Evolutionary conservation across 1,140 invertebrate species (phyloP).

Genomic region (Archivesica marissinica): DNA sequence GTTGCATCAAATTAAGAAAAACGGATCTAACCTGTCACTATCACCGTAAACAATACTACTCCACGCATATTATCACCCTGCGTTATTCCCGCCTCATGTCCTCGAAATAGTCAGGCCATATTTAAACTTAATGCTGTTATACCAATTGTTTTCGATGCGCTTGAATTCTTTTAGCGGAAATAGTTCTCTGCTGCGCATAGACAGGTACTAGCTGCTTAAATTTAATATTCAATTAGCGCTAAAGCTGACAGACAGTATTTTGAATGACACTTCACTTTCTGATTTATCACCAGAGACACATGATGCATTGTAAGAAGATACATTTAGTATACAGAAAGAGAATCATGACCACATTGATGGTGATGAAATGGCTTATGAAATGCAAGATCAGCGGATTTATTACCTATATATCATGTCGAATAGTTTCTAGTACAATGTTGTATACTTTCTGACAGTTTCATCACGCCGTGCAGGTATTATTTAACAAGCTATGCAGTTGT

Average conservation of each 20-base stretch:
- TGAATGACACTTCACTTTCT: background rate
- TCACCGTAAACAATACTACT: background rate
- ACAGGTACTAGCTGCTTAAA: background rate
- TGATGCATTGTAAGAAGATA: background rate
- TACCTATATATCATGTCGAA: no score
- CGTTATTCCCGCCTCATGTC: background rate
- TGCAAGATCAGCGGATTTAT: background rate
- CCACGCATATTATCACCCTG: background rate
- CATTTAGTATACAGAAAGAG: no score
- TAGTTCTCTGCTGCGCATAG: background rate
- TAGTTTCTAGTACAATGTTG: no score
- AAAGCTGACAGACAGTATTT: background rate
- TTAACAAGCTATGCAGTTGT: no score
- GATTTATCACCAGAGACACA: background rate
- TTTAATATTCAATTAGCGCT: background rate
- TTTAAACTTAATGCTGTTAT: background rate
- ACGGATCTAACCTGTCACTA: background rate
- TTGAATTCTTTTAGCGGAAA: conserved; percentile 2
- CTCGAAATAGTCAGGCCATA: background rate
- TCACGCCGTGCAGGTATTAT: no score
- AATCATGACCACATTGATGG: background rate
- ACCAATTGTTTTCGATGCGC: background rate
- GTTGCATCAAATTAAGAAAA: no score
- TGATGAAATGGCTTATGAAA: background rate
- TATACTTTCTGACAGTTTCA: no score